Percentiles rank a stretch among this genome's conserved stretches.
Evolutionary conservation across 2,888 invertebrate genomes (phyloP).

Genomic region (Steinernema hermaphroditum): DNA sequence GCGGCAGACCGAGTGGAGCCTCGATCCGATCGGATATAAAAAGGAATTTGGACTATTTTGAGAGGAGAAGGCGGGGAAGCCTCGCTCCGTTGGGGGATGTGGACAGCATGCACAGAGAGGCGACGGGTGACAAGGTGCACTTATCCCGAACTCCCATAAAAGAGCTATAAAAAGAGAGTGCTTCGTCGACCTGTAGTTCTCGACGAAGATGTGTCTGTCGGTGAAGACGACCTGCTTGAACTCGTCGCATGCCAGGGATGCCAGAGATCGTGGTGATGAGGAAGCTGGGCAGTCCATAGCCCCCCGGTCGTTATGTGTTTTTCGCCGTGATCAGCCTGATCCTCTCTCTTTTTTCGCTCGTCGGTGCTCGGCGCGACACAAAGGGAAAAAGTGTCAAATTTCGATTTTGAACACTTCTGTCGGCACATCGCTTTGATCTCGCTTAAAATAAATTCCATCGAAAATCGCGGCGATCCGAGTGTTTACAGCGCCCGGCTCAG

Average conservation of each 20-base stretch:
- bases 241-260: too few relatives aligned
- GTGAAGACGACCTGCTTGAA: too few relatives aligned
- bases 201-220: too few relatives aligned
- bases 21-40: neutral
- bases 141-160: too few relatives aligned
- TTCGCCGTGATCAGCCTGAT: neutral
- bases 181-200: too few relatives aligned
- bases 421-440: slow-evolving; percentile 28
- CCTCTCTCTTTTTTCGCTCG: neutral
- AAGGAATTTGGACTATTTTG: neutral
- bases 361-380: slow-evolving; percentile 22
- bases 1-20: slow-evolving; percentile 27
- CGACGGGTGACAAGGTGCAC: too few relatives aligned
- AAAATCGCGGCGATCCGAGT: slow-evolving; percentile 23
- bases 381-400: slow-evolving; percentile 25
- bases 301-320: neutral
- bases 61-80: neutral
- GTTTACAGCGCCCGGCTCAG: slow-evolving; percentile 7
- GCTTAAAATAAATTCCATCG: slow-evolving; percentile 30
- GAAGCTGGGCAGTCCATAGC: too few relatives aligned
- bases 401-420: slow-evolving; percentile 25
- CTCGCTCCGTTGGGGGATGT: too few relatives aligned
- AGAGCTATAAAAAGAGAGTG: too few relatives aligned
- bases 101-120: too few relatives aligned
- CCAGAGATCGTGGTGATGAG: too few relatives aligned